A percentile compares a stretch with the other conserved stretches of the same genome.
phyloP scores from a whole-genome alignment of 2,797 vertebrate genomes.

The Xenops minutus region DNA sequence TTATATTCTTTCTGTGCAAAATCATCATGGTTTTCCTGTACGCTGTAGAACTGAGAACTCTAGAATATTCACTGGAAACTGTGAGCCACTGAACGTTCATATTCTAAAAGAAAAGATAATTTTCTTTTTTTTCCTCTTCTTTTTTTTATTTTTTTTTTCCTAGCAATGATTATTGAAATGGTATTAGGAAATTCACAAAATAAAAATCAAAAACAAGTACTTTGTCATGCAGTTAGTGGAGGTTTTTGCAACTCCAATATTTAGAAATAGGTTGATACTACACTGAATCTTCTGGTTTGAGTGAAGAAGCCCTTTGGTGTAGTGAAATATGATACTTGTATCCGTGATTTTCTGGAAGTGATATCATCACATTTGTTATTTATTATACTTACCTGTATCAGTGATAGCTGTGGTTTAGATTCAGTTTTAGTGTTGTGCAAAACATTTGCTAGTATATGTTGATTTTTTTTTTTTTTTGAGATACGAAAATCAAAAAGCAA shows the following conservation, averaged over 20 bases:
- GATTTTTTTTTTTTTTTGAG: not conserved
- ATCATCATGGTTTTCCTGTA: not conserved
- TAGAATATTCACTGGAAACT: not conserved
- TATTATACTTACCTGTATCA: not conserved
- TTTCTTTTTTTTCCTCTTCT: not conserved
- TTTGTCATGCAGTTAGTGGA: not conserved
- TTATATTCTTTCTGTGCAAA: not conserved
- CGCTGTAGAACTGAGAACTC: not conserved
- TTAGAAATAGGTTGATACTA: not conserved
- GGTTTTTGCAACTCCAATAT: not conserved
- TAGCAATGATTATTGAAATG: not conserved
- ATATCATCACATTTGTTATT: not conserved
- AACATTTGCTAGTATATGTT: not conserved
- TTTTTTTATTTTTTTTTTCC: not conserved
- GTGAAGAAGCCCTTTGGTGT: not conserved
- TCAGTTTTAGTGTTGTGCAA: not conserved
- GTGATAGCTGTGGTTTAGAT: not conserved
- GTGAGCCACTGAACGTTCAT: not conserved
- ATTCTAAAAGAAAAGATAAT: not conserved
- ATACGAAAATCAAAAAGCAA: accelerated
- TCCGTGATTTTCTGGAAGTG: not conserved
- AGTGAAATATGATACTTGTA: not conserved
- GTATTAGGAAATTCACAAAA: not conserved
- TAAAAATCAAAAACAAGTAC: not conserved
- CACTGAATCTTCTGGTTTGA: not conserved